phyloP scores from a whole-genome alignment of 1,140 invertebrate genomes.

The Nasonia vitripennis region DNA sequence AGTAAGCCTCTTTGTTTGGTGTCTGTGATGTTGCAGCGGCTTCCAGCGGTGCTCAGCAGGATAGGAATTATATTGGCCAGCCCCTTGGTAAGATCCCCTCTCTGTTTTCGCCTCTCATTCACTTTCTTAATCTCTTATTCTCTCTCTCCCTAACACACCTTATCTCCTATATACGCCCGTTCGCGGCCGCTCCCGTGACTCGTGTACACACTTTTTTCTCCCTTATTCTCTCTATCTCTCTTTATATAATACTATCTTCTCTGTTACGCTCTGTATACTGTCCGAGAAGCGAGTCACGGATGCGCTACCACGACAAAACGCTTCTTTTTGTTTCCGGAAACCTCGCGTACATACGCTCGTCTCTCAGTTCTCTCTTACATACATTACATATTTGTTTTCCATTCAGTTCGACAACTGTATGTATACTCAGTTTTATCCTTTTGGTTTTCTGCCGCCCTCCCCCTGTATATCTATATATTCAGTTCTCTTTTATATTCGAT shows the following conservation, averaged over 20 bases:
- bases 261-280: neutral
- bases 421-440: neutral
- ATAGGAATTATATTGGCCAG: constrained; percentile 95
- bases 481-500: neutral
- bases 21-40: constrained; percentile 86
- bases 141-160: neutral
- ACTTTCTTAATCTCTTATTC: neutral
- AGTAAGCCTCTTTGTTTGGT: constrained; percentile 75
- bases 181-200: neutral
- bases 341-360: neutral
- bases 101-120: constrained; percentile 28
- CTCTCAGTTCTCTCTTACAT: neutral
- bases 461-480: neutral
- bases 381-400: neutral
- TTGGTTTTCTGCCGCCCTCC: neutral
- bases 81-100: constrained; percentile 89
- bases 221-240: no score
- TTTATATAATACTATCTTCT: neutral
- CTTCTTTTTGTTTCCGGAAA: neutral
- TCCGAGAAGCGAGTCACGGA: neutral
- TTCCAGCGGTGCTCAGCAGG: constrained; percentile 93
- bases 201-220: no score
- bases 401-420: neutral
- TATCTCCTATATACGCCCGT: neutral
- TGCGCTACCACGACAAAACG: neutral